Evolutionary conservation across 92 coral and sea anemone species (phyloP).

Genomic region (Paramuricea clavata): DNA sequence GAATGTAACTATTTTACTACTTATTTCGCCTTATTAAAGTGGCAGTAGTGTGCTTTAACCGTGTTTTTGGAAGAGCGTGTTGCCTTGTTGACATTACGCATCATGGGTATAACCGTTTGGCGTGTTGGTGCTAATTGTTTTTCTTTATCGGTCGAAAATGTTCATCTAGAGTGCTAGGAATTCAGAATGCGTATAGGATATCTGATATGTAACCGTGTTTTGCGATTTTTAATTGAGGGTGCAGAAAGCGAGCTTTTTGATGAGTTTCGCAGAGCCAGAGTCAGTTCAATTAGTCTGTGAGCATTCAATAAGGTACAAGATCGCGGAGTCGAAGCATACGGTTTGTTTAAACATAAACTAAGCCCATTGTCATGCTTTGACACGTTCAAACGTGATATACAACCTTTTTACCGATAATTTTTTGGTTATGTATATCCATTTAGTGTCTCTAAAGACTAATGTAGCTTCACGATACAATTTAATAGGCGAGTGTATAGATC

Average conservation of each 20-base stretch:
- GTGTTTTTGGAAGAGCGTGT: slow-evolving; percentile 14
- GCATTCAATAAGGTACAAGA: slow-evolving; percentile 3
- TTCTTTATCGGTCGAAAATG: slow-evolving; percentile 29
- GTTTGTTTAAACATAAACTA: background rate
- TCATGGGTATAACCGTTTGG: slow-evolving; percentile 39
- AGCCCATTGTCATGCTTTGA: background rate
- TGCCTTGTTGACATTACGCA: slow-evolving; percentile 38
- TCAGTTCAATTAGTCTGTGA: slow-evolving; percentile 30
- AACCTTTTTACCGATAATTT: slow-evolving; percentile 21
- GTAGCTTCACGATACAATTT: slow-evolving; percentile 8
- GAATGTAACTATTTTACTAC: background rate
- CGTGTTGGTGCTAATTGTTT: slow-evolving; percentile 53
- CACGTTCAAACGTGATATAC: slow-evolving; percentile 6
- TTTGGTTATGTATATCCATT: slow-evolving; percentile 18
- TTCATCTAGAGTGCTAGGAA: slow-evolving; percentile 3
- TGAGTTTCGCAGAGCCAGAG: background rate
- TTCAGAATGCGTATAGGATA: background rate
- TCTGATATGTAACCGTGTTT: slow-evolving; percentile 1
- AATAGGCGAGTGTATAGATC: slow-evolving; percentile 18
- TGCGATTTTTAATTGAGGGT: slow-evolving; percentile 29
- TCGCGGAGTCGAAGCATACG: background rate
- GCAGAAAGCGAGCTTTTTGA: slow-evolving; percentile 28
- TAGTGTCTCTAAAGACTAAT: slow-evolving; percentile 26
- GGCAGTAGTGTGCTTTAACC: background rate
- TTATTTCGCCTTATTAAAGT: background rate